These are phyloP conservation scores for Odobenus rosmarus DNA, from an alignment of 2,113 vertebrate genomes.

Conservation along the genomic window DNA sequence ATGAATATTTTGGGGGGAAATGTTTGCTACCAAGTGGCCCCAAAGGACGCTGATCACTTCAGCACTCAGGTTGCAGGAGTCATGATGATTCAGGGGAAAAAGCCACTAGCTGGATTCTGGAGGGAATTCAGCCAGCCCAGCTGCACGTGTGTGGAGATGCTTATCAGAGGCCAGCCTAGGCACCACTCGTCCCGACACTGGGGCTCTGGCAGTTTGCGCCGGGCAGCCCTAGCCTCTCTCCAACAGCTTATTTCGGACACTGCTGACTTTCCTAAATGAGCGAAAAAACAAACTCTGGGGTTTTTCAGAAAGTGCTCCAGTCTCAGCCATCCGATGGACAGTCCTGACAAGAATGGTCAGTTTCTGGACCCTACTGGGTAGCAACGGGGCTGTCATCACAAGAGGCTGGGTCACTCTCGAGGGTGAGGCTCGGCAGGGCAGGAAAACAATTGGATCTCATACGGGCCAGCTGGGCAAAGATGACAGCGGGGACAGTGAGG, in stretches of 20 bases:
- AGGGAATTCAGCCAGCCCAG: conserved; percentile 65
- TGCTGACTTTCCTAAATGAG: conserved; percentile 78
- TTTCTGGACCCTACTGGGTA: conserved; percentile 62
- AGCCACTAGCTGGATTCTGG: conserved; percentile 61
- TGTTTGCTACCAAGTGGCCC: not conserved
- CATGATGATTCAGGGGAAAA: conserved; percentile 73
- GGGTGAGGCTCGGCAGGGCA: not conserved
- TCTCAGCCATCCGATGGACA: conserved; percentile 66
- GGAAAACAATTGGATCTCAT: not conserved
- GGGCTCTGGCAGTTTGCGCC: not conserved
- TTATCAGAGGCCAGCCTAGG: conserved; percentile 71
- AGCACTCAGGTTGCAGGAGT: not conserved
- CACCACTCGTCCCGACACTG: conserved; percentile 66
- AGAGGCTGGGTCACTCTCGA: not conserved
- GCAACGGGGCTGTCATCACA: conserved; percentile 39
- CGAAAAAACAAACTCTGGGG: conserved; percentile 74
- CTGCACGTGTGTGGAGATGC: conserved; percentile 18
- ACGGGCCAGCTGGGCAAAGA: too few relatives aligned
- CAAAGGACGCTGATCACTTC: not conserved
- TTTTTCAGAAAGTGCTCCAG: conserved; percentile 74
- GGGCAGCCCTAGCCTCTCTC: conserved; percentile 66
- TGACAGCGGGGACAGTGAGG: fast-evolving
- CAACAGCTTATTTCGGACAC: conserved; percentile 77
- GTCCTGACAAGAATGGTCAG: conserved; percentile 60
- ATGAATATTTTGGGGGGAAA: not conserved